Percentiles rank a stretch among this genome's conserved stretches.
Evolutionary conservation across 2,888 invertebrate species (phyloP).

Genomic region (Pseudolycoriella hygida): DNA sequence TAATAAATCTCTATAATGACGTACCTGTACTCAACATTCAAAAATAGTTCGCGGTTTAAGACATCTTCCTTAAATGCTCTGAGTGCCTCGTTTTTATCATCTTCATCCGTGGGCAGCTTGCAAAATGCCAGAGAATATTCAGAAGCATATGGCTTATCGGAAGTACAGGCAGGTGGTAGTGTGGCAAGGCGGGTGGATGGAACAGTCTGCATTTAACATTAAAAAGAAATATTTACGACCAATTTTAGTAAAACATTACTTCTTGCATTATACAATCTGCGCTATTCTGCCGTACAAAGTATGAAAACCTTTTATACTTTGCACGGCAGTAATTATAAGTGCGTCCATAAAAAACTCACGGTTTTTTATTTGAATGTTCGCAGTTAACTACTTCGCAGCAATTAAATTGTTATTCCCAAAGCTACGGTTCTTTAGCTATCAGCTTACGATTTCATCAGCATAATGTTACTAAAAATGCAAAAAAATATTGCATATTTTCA

Average conservation of each 20-base stretch:
- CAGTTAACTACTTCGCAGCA: no score
- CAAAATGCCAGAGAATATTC: constrained; percentile 77
- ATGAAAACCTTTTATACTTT: no score
- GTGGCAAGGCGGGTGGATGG: constrained; percentile 54
- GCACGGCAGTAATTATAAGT: no score
- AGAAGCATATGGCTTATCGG: constrained; percentile 64
- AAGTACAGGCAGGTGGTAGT: constrained; percentile 58
- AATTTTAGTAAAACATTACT: no score
- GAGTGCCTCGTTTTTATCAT: constrained; percentile 60
- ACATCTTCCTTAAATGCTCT: constrained; percentile 43
- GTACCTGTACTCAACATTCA: constrained; percentile 66
- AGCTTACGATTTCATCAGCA: no score
- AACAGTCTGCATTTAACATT: constrained; percentile 9
- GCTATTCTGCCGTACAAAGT: no score
- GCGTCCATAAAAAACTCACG: no score
- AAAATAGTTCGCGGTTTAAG: constrained; percentile 54
- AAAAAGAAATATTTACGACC: background rate
- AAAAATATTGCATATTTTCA: background rate
- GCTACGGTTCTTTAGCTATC: no score
- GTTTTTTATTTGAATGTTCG: no score
- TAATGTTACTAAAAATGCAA: background rate
- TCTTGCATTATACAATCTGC: no score
- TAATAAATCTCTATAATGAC: background rate
- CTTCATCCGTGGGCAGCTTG: constrained; percentile 70
- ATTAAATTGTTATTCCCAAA: no score